A percentile compares a stretch with the other conserved stretches of the same genome.
Conservation (phyloP, 2,797 vertebrate genomes). For the Orestias chungarensis region DNA sequence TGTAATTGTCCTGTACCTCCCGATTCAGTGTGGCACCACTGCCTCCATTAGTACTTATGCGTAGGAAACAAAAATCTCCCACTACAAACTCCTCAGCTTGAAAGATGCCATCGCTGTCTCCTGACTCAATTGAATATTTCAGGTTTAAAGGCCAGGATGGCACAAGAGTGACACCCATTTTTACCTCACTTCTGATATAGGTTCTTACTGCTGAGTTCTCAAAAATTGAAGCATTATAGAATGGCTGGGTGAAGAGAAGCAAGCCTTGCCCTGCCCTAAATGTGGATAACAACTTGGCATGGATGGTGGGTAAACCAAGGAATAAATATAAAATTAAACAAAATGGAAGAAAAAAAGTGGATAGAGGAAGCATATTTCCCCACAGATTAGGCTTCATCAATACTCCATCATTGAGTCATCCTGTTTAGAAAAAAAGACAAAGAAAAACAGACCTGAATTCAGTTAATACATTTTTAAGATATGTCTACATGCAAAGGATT, state of each 20-base stretch:
- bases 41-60: conserved; percentile 91
- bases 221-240: conserved; percentile 91
- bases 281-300: conserved; percentile 66
- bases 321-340: conserved; percentile 72
- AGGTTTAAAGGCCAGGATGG: conserved; percentile 83
- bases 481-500: conserved; percentile 30
- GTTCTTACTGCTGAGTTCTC: conserved; percentile 95
- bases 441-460: conserved; percentile 53
- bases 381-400: conserved; percentile 83
- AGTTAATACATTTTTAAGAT: conserved; percentile 30
- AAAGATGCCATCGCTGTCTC: conserved; percentile 91
- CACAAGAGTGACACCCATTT: conserved; percentile 90
- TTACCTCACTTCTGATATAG: conserved; percentile 85
- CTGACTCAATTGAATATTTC: conserved; percentile 89
- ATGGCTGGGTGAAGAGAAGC: conserved; percentile 86
- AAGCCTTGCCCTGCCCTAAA: conserved; percentile 61
- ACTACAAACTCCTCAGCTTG: conserved; percentile 90
- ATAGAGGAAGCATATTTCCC: conserved; percentile 81
- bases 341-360: conserved; percentile 77
- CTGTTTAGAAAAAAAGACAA: conserved; percentile 66
- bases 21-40: conserved; percentile 91
- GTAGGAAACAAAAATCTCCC: conserved; percentile 96
- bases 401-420: conserved; percentile 88
- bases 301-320: conserved; percentile 52
- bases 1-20: conserved; percentile 94